phyloP scores from a whole-genome alignment of 2,888 invertebrate genomes.

The Helleia helle region DNA sequence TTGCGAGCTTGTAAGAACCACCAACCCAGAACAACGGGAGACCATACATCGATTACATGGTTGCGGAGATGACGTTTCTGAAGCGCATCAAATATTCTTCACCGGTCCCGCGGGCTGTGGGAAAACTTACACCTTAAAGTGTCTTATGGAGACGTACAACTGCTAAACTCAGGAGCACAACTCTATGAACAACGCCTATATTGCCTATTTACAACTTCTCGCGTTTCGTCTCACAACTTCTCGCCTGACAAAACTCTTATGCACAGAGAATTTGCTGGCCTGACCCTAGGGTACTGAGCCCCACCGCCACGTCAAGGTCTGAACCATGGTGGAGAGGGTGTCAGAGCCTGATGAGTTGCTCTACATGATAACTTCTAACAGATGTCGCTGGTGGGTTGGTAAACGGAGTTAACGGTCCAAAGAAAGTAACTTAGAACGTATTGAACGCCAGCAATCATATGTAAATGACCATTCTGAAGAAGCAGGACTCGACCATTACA shows the following conservation, averaged over 20 bases:
- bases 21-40: no score
- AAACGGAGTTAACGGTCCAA: no score
- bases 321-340: no score
- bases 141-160: conserved; percentile 36
- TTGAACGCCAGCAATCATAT: no score
- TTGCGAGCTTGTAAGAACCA: conserved; percentile 19
- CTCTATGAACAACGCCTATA: conserved; percentile 31
- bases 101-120: conserved; percentile 16
- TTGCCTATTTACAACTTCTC: conserved; percentile 33
- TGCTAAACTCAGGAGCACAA: conserved; percentile 27
- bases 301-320: no score
- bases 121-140: conserved; percentile 25
- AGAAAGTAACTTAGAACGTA: no score
- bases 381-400: no score
- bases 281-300: no score
- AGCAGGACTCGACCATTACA: background rate
- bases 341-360: no score
- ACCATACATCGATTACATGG: conserved; percentile 7
- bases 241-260: conserved; percentile 16
- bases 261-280: conserved; percentile 19
- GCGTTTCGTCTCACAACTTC: conserved; percentile 27
- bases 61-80: conserved; percentile 22
- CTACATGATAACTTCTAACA: no score
- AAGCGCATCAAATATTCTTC: conserved; percentile 20
- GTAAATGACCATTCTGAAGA: background rate